Base-by-base conservation (phyloP, 2,113 vertebrate genomes). In the Oncorhynchus masou region DNA sequence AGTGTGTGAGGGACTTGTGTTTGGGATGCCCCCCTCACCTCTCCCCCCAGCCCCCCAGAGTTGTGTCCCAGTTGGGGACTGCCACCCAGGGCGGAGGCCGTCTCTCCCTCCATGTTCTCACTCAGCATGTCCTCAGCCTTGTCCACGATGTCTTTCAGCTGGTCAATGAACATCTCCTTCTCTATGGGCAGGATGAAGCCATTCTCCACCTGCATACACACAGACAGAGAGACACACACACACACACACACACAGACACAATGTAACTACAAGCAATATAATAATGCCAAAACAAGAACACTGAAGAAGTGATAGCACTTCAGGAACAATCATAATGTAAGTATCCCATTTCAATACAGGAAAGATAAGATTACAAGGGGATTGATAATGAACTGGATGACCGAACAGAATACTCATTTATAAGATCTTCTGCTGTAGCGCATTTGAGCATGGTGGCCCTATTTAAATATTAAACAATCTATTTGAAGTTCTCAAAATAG, bases 71-170 rank as follows among this genome's bases (percentile, higher is more conserved):
- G 93, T 0, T 94, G 95, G 1, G 95, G 94, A 90, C 95, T 96
- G 2, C 87, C 90, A 51, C 94, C 96, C 8, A 95, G 89, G 65
- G 94, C 91, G 1, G 95, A 93, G 73, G 89, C 91, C 68, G 91
- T 93, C 81, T 96, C 98, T 29, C 92, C 95, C 70, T 96, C 97
- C 0, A 93, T 92, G 84, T 99, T 96, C 87, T 99, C 98, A 72
- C 94, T 95, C 54, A 99, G 92, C 95, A 99, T 95, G 88, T 99
- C 98, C 88, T 99, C 98, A 1, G 97, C 98, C 89, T 99, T 99
- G 90, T 99, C 98, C 81, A 99, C 96, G 25, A 99, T 96, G 74
- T 99, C 98, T 86, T 99, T 99, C 81, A 99, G 95, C 89, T 99
- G 98, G 78, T 99, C 98, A 9, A 99, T 99, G 73, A 99, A 99